Conservation (phyloP, 2,797 vertebrate species). For the Syngnathus acus region DNA sequence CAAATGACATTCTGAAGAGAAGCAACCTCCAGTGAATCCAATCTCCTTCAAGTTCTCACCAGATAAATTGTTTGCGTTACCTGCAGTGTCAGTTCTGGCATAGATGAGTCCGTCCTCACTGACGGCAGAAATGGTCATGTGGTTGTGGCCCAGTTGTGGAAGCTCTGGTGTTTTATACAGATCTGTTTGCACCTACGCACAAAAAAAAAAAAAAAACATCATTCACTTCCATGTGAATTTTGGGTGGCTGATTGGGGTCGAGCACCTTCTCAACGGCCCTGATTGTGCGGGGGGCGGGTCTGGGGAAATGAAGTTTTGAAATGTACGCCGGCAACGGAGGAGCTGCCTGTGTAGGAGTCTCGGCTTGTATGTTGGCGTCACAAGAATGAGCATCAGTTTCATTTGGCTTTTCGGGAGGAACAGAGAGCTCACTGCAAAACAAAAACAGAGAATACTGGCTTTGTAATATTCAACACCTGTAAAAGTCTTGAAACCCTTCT, state of each 20-base stretch:
- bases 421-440: conserved; percentile 15
- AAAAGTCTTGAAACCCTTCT: not conserved
- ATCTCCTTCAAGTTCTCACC: not conserved
- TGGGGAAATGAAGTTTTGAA: conserved; percentile 8
- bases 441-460: not conserved
- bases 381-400: not conserved
- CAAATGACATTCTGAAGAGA: conserved; percentile 67
- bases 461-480: too few species aligned
- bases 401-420: not conserved
- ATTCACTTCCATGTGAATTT: not conserved
- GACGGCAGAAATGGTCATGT: conserved; percentile 71
- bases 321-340: not conserved
- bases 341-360: not conserved
- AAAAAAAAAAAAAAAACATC: not conserved
- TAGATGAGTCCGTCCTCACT: conserved; percentile 81
- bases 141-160: conserved; percentile 60
- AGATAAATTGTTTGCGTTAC: conserved; percentile 46
- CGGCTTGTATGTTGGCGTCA: too few species aligned
- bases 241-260: too few species aligned
- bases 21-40: not conserved
- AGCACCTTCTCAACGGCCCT: conserved; percentile 51
- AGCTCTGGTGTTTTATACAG: conserved; percentile 74
- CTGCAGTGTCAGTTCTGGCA: conserved; percentile 66
- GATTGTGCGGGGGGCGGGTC: conserved; percentile 25
- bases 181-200: conserved; percentile 43